Conservation (phyloP, 2,113 vertebrate genomes). For the Solenodon paradoxus region DNA sequence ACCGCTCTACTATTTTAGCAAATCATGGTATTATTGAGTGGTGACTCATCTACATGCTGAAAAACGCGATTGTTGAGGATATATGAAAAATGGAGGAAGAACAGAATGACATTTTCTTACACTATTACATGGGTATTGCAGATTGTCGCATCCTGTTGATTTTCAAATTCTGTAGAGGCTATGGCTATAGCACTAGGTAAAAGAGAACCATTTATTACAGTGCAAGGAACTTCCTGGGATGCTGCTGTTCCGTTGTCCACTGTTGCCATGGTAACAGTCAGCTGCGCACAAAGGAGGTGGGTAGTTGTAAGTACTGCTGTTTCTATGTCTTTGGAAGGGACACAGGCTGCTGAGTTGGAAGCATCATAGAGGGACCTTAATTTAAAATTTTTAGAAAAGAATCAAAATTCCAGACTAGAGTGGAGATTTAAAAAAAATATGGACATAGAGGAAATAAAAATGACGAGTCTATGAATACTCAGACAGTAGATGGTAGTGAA, state of each 20-base stretch:
- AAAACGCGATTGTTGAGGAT: neutral
- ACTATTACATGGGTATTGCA: neutral
- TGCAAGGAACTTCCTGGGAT: constrained; percentile 13
- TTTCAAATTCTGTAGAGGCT: constrained; percentile 34
- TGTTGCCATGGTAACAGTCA: constrained; percentile 60
- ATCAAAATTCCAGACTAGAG: neutral
- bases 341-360: neutral
- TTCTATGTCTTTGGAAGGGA: constrained; percentile 9
- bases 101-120: neutral
- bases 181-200: constrained; percentile 22
- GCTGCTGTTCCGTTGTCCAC: neutral
- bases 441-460: neutral
- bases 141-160: neutral
- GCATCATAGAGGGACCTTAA: neutral
- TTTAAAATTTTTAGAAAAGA: neutral
- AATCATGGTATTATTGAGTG: neutral
- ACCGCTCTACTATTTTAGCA: neutral
- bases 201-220: constrained; percentile 54
- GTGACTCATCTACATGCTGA: neutral
- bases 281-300: neutral
- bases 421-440: neutral
- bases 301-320: constrained; percentile 4
- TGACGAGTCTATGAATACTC: neutral
- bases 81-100: neutral
- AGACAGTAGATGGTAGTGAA: neutral